phyloP scores from a whole-genome alignment of 2,888 invertebrate species.

The Xestia sexstrigata region DNA sequence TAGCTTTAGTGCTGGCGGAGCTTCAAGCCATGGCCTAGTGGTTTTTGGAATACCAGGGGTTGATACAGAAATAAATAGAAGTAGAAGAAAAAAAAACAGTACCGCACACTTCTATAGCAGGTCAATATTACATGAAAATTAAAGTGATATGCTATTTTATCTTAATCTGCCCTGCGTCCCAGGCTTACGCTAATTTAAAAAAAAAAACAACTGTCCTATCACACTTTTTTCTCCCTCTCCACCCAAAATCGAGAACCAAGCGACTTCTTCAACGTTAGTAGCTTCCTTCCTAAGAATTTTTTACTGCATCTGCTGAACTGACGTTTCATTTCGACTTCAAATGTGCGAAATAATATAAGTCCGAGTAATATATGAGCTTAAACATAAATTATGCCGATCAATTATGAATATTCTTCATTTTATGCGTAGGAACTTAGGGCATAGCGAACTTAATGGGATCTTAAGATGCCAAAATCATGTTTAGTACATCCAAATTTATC shows the following conservation, averaged over 20 bases:
- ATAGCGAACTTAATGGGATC: slow-evolving; percentile 1
- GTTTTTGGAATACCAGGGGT: not conserved
- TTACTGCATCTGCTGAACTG: slow-evolving; percentile 56
- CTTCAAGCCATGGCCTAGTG: too few relatives aligned
- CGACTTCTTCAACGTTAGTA: slow-evolving; percentile 37
- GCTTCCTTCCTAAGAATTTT: slow-evolving; percentile 46
- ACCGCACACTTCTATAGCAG: too few relatives aligned
- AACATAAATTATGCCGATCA: slow-evolving; percentile 48
- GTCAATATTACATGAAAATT: too few relatives aligned
- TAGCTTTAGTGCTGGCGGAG: not conserved
- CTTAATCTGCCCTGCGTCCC: too few relatives aligned
- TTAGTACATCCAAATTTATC: too few relatives aligned
- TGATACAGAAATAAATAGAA: not conserved
- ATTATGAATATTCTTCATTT: slow-evolving; percentile 55
- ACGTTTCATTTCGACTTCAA: slow-evolving; percentile 59
- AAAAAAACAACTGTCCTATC: too few relatives aligned
- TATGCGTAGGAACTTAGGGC: not conserved
- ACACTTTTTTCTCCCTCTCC: not conserved
- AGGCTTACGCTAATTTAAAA: too few relatives aligned
- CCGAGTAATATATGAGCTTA: slow-evolving; percentile 44
- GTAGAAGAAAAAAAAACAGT: not conserved
- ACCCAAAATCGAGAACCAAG: not conserved
- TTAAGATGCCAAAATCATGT: too few relatives aligned
- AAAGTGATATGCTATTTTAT: too few relatives aligned
- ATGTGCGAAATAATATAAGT: slow-evolving; percentile 59